Evolutionary conservation across 2,888 invertebrate genomes (phyloP), one percentile per base, ranked within the genome.

Genomic region (Oeneis ivallda): DNA sequence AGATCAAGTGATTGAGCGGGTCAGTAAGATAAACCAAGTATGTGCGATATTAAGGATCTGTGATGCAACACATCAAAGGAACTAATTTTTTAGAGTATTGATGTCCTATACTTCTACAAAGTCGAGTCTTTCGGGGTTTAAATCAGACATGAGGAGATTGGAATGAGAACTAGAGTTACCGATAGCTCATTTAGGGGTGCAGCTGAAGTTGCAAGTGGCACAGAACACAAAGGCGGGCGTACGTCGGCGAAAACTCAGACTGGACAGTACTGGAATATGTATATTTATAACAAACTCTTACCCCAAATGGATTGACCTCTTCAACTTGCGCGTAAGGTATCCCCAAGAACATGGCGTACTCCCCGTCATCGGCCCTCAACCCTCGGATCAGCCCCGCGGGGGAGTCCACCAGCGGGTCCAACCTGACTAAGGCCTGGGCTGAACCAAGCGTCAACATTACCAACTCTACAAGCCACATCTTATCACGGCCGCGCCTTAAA

Each of bases 241-340:
- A n/a, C n/a, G n/a, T n/a, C n/a, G n/a, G n/a, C n/a, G n/a, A n/a
- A n/a, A n/a, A n/a, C n/a, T n/a, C n/a, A n/a, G n/a, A n/a, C n/a
- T n/a, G n/a, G n/a, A n/a, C n/a, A n/a, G n/a, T 41, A 41, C 11
- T 11, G 10, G 41, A 9, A 47, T 17, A 0, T 15, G 17, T 15
- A 15, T 19, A 11, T 11, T 10, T 50, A 10, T 11, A 50, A 50
- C 6, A 19, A 53, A 37, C 19, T 79, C 84, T 79, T 70, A 88
- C 88, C 70, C 85, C 86, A 74, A 89, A 89, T 39, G 86, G 83
- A 64, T 86, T 82, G 0, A 68, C 66, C 39, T 78, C 72, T 52
- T 86, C 72, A 0, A 89, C 84, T 56, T 69, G 75, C 10, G 83
- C 87, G 68, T 82, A 89, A 0, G 89, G 88, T 50, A 89, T 78